Percentiles rank a stretch among this genome's conserved stretches.
These are phyloP conservation scores for Melopsittacus undulatus DNA, from an alignment of 2,797 vertebrate genomes.

Conservation along the genomic window DNA sequence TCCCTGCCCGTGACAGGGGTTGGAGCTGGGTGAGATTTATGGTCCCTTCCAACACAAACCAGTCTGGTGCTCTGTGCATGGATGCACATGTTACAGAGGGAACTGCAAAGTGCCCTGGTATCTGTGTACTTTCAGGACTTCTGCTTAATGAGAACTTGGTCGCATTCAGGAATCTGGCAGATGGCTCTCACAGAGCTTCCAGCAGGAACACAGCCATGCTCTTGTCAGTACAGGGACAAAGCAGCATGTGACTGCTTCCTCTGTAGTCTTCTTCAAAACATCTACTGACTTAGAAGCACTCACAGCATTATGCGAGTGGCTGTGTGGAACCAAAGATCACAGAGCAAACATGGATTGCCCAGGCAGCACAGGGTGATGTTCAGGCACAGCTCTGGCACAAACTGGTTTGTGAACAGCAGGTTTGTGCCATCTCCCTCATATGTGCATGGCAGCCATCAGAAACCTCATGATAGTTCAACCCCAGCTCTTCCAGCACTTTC, in stretches of 20 bases:
- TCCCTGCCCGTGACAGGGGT: neutral
- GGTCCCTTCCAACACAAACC: neutral
- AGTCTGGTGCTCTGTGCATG: rapidly evolving
- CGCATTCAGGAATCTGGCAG: neutral
- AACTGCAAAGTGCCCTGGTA: neutral
- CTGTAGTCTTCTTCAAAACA: neutral
- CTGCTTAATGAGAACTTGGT: neutral
- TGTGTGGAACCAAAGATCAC: neutral
- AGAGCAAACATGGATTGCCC: neutral
- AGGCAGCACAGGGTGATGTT: neutral
- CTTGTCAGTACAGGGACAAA: neutral
- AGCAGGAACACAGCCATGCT: neutral
- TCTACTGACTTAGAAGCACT: neutral
- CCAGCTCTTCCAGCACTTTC: neutral
- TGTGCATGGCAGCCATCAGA: rapidly evolving
- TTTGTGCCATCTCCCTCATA: neutral
- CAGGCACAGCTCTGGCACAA: neutral
- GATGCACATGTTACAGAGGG: neutral
- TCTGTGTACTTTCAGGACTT: neutral
- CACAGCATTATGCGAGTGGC: neutral
- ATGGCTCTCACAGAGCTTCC: neutral
- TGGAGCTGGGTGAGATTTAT: rapidly evolving
- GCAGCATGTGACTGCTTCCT: neutral
- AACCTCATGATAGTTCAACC: rapidly evolving
- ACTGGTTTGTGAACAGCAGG: neutral